Conservation (phyloP, 2,888 invertebrate species). For the Polydrusus cervinus region DNA sequence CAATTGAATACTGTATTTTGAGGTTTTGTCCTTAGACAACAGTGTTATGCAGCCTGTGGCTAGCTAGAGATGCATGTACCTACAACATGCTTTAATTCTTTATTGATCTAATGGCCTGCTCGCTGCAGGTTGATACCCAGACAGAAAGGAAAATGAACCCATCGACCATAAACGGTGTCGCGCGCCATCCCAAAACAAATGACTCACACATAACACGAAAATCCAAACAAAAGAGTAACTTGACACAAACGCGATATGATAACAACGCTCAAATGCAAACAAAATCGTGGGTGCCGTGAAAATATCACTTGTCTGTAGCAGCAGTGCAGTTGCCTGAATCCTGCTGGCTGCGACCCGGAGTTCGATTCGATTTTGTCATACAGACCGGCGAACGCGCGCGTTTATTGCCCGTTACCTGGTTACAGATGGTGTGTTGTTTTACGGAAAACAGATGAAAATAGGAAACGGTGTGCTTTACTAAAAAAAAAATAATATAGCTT, state of each 20-base stretch:
- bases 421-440: slow-evolving; percentile 27
- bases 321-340: slow-evolving; percentile 24
- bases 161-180: slow-evolving; percentile 12
- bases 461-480: slow-evolving; percentile 16
- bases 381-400: slow-evolving; percentile 4
- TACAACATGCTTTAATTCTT: too few species aligned
- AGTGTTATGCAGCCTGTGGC: too few species aligned
- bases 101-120: too few species aligned
- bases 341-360: slow-evolving; percentile 18
- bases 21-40: too few species aligned
- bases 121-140: too few species aligned
- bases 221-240: slow-evolving; percentile 30
- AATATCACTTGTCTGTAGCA: slow-evolving; percentile 19
- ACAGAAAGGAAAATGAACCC: slow-evolving; percentile 27
- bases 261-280: slow-evolving; percentile 30
- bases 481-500: not conserved
- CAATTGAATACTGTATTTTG: too few species aligned
- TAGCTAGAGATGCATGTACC: too few species aligned
- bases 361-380: slow-evolving; percentile 44
- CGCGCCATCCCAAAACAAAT: slow-evolving; percentile 31
- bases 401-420: slow-evolving; percentile 25
- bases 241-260: slow-evolving; percentile 19
- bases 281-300: slow-evolving; percentile 45
- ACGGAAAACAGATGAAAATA: slow-evolving; percentile 25
- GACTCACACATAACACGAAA: slow-evolving; percentile 26